Evolutionary conservation across 30 jellyfish, hydroid and myxozoan genomes (phyloP).

Genomic region (Hydra vulgaris): DNA sequence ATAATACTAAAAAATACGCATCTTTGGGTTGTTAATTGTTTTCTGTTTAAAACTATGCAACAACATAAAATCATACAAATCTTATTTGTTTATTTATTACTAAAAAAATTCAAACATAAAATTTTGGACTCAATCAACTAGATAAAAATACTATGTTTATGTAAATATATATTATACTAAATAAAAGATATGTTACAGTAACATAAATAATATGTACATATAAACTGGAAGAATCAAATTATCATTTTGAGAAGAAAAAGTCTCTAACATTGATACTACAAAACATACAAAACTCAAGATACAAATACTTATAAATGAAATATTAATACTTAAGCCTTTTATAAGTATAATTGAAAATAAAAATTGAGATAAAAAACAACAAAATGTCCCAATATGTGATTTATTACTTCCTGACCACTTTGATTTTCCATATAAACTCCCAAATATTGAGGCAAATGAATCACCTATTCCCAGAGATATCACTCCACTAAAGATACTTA

Average conservation of each 20-base stretch:
- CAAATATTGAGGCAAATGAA: conserved; percentile 82
- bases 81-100: too few species aligned
- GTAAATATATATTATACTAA: too few species aligned
- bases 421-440: conserved; percentile 41
- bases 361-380: conserved; percentile 34
- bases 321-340: background rate
- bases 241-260: conserved; percentile 63
- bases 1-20: too few species aligned
- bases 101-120: too few species aligned
- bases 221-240: conserved; percentile 59
- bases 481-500: conserved; percentile 51
- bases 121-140: too few species aligned
- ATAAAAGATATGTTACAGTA: background rate
- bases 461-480: conserved; percentile 86
- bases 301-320: background rate
- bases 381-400: conserved; percentile 50
- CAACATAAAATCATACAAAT: too few species aligned
- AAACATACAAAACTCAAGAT: conserved; percentile 17
- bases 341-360: conserved; percentile 18
- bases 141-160: too few species aligned
- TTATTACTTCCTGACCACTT: conserved; percentile 58
- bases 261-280: conserved; percentile 40
- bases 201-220: conserved; percentile 26
- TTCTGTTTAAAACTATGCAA: too few species aligned
- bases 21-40: too few species aligned